These are phyloP conservation scores for Zaprionus tsacasi DNA, from an alignment of 1,140 invertebrate genomes.

Conservation along the genomic window DNA sequence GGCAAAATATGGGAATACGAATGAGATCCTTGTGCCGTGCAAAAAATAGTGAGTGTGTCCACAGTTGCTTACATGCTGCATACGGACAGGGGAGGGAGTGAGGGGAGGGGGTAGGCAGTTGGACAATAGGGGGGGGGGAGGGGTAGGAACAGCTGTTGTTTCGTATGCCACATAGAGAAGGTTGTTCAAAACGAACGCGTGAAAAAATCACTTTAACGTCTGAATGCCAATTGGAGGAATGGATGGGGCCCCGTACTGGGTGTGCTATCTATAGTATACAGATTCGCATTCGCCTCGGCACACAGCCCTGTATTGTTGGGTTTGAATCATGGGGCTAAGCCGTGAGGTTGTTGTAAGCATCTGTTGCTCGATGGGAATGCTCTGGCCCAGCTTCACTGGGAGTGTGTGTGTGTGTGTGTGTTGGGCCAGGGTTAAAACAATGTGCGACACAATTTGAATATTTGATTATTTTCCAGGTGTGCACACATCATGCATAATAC, in stretches of 20 bases:
- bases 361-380: conserved; percentile 49
- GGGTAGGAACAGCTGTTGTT: conserved; percentile 49
- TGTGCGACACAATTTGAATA: conserved; percentile 61
- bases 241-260: background rate
- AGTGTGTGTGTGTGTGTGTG: background rate
- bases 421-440: conserved; percentile 33
- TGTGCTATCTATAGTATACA: conserved; percentile 6
- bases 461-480: conserved; percentile 46
- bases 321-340: conserved; percentile 56
- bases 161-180: conserved; percentile 54
- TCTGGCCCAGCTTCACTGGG: background rate
- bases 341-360: conserved; percentile 69
- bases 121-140: background rate
- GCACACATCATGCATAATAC: conserved; percentile 14
- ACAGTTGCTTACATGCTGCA: background rate
- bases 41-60: conserved; percentile 59
- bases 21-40: conserved; percentile 4
- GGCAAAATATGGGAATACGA: conserved; percentile 28
- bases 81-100: background rate
- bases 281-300: conserved; percentile 10
- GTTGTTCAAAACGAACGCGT: conserved; percentile 48
- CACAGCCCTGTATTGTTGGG: conserved; percentile 40
- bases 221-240: conserved; percentile 71
- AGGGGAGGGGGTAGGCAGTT: background rate
- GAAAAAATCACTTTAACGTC: conserved; percentile 77